These are phyloP conservation scores for Steinernema hermaphroditum DNA, from an alignment of 2,888 invertebrate species.

Conservation along the genomic window DNA sequence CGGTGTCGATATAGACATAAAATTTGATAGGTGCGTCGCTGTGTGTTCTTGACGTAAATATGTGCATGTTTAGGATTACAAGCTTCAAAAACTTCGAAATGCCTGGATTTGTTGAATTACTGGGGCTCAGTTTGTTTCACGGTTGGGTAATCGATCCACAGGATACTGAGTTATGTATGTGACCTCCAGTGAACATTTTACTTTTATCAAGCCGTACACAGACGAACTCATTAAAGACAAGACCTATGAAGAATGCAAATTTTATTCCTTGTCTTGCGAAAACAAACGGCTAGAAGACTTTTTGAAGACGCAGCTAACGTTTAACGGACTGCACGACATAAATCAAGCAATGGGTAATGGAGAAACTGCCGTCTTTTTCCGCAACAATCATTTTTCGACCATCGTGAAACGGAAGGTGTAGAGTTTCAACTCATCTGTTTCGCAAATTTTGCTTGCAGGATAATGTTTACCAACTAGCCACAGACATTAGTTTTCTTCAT, in stretches of 20 bases:
- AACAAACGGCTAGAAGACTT: no score
- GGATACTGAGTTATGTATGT: neutral
- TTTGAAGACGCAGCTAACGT: slow-evolving; percentile 69
- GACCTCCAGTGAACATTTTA: neutral
- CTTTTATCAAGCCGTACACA: neutral
- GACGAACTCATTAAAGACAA: neutral
- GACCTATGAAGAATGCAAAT: neutral
- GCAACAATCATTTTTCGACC: slow-evolving; percentile 72
- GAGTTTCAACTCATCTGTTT: slow-evolving; percentile 9
- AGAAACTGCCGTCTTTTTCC: slow-evolving; percentile 71
- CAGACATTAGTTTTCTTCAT: slow-evolving; percentile 71
- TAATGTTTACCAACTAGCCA: slow-evolving; percentile 71
- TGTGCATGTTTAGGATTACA: slow-evolving; percentile 6
- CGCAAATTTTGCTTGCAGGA: slow-evolving; percentile 61
- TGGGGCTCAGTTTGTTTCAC: neutral
- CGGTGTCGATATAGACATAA: neutral
- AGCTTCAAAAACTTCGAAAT: neutral
- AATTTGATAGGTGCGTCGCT: neutral
- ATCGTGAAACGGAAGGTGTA: slow-evolving; percentile 70
- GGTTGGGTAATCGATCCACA: slow-evolving; percentile 13
- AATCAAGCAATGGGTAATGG: slow-evolving; percentile 61
- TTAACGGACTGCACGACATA: slow-evolving; percentile 71
- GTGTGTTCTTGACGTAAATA: neutral
- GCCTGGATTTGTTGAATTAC: neutral
- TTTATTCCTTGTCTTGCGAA: neutral